Conservation (phyloP, 2,888 invertebrate genomes). For the Mythimna vitellina region DNA sequence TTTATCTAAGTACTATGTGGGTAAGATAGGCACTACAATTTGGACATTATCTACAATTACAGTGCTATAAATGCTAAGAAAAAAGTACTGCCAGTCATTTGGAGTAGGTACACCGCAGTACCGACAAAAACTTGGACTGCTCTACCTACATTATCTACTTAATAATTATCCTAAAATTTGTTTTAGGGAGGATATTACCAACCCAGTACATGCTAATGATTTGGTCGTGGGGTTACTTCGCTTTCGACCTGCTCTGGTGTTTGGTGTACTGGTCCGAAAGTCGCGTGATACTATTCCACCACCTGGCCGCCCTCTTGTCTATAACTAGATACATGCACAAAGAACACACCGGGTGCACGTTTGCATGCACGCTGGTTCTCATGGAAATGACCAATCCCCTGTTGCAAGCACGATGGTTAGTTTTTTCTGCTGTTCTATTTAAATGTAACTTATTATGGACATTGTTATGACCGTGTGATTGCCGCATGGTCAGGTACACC, state of each 20-base stretch:
- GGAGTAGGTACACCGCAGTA: neutral
- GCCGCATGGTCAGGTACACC: neutral
- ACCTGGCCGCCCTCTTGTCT: slow-evolving; percentile 87
- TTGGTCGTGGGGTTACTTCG: slow-evolving; percentile 92
- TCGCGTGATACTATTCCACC: slow-evolving; percentile 90
- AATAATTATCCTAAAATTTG: neutral
- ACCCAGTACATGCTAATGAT: slow-evolving; percentile 86
- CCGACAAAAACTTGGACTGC: neutral
- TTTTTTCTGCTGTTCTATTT: neutral
- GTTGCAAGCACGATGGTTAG: slow-evolving; percentile 91
- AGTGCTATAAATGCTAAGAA: neutral
- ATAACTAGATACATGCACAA: slow-evolving; percentile 88
- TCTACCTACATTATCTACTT: no score
- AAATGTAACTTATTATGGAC: neutral
- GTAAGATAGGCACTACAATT: neutral
- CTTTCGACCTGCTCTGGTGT: slow-evolving; percentile 91
- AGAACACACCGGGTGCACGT: slow-evolving; percentile 87
- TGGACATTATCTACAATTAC: neutral
- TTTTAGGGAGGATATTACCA: slow-evolving; percentile 76
- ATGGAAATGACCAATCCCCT: slow-evolving; percentile 92
- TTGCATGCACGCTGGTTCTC: slow-evolving; percentile 89
- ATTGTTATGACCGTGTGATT: neutral
- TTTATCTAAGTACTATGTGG: no score
- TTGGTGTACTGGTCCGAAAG: slow-evolving; percentile 87
- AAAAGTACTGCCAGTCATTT: neutral